Conservation (phyloP, 1,140 invertebrate genomes). For the Diabrotica virgifera region DNA sequence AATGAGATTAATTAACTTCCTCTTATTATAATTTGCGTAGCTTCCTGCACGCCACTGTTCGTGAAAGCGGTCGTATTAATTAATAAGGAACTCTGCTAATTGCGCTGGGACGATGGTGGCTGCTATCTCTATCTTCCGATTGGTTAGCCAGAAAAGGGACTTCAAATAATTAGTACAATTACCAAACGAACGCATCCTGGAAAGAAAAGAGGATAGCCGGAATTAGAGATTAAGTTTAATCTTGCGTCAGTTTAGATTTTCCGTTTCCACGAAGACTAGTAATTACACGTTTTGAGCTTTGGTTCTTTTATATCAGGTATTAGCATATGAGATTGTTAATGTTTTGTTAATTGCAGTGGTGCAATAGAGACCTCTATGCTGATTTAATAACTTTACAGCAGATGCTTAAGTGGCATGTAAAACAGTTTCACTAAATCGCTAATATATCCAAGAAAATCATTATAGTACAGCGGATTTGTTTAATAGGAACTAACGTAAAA, state of each 20-base stretch:
- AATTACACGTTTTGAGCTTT: not conserved
- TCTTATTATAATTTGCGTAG: no score
- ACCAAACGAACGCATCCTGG: slow-evolving; percentile 16
- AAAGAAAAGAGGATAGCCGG: slow-evolving; percentile 11
- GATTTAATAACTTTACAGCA: no score
- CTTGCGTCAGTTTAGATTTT: slow-evolving; percentile 11
- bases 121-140: slow-evolving; percentile 30
- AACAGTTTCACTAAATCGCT: no score
- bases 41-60: not conserved
- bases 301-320: no score
- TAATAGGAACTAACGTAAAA: no score
- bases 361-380: no score
- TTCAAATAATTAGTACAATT: slow-evolving; percentile 38
- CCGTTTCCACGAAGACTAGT: not conserved
- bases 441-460: no score
- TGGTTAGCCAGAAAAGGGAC: slow-evolving; percentile 32
- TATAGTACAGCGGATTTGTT: no score
- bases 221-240: slow-evolving; percentile 17
- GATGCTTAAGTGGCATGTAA: no score
- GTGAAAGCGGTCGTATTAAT: slow-evolving; percentile 47
- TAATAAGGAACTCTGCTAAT: slow-evolving; percentile 49
- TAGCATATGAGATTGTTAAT: no score
- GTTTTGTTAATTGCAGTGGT: no score
- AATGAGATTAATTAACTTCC: no score
- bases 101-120: slow-evolving; percentile 44